Conservation (phyloP, 2,888 invertebrate species). For the Tenthredo mesomela region DNA sequence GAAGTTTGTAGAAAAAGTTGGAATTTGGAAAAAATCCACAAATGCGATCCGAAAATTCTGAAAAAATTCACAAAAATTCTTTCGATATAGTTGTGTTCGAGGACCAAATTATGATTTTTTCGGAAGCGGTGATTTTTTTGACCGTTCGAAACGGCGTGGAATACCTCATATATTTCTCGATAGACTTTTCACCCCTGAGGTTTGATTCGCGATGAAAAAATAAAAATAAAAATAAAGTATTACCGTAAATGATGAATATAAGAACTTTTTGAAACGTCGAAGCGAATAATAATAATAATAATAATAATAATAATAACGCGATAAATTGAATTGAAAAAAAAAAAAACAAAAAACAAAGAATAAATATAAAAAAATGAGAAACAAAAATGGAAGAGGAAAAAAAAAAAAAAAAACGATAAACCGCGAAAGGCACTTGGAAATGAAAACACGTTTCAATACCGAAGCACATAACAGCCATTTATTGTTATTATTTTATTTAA, state of each 20-base stretch:
- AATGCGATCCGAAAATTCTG: too few species aligned
- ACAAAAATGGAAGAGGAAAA: too few species aligned
- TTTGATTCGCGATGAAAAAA: background rate
- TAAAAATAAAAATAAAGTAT: background rate
- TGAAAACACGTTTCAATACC: constrained; percentile 4
- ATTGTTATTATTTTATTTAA: too few species aligned
- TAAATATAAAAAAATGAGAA: too few species aligned
- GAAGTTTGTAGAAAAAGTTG: too few species aligned
- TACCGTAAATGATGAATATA: background rate
- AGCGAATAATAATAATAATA: background rate
- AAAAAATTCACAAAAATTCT: too few species aligned
- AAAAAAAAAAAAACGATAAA: background rate
- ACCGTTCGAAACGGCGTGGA: too few species aligned
- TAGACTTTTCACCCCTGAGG: background rate
- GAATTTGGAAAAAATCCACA: too few species aligned
- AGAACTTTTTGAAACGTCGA: background rate
- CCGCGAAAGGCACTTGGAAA: constrained; percentile 9
- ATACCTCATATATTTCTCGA: background rate
- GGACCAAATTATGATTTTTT: too few species aligned
- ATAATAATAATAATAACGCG: background rate
- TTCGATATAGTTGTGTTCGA: too few species aligned
- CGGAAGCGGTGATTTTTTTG: too few species aligned
- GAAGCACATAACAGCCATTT: background rate
- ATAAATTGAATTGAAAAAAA: background rate
- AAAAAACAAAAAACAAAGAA: background rate